Evolutionary conservation across 2,797 vertebrate genomes (phyloP), one percentile per base, ranked within the genome.

Genomic region (Leucoraja ocellata): DNA sequence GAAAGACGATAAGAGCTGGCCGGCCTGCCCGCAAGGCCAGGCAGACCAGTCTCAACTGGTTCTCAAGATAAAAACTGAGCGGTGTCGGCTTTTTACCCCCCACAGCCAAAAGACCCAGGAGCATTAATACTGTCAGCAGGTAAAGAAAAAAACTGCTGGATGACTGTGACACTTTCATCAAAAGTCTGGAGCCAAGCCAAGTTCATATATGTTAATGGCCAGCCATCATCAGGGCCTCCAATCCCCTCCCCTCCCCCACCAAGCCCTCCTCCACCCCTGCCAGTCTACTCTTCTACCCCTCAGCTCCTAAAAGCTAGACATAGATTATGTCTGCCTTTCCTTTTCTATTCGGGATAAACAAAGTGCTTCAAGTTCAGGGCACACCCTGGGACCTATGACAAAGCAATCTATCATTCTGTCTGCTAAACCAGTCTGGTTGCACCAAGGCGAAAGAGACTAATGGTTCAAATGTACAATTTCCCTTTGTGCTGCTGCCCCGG

Each of bases 321-420:
- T 97, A 97, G 97, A 98, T 97, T 97, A 97, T 97, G 97, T 98
- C 97, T 97, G 95, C 96, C 96, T 97, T 97, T 97, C 97, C 96
- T 97, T 97, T 95, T 97, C 97, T 97, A 96, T 97, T 97, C 97
- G 97, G 98, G 97, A 98, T 98, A 98, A 98, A 98, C 97, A 98
- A 98, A 98, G 98, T 98, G 98, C 98, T 98, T 98, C 98, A 98
- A 99, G 98, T 99, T 98, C 98, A 98, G 98, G 98, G 98, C 98
- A 98, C 98, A 98, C 98, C 98, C 98, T 98, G 98, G 98, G 98
- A 99, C 97, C 97, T 96, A 96, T 97, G 96, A 97, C 97, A 97
- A 97, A 97, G 96, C 97, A 96, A 97, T 97, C 96, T 96, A 97
- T 97, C 97, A 97, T 97, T 96, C 96, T 96, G 96, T 97, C 97